Evolutionary conservation across 1,140 invertebrate species (phyloP).

Genomic region (Mya arenaria): DNA sequence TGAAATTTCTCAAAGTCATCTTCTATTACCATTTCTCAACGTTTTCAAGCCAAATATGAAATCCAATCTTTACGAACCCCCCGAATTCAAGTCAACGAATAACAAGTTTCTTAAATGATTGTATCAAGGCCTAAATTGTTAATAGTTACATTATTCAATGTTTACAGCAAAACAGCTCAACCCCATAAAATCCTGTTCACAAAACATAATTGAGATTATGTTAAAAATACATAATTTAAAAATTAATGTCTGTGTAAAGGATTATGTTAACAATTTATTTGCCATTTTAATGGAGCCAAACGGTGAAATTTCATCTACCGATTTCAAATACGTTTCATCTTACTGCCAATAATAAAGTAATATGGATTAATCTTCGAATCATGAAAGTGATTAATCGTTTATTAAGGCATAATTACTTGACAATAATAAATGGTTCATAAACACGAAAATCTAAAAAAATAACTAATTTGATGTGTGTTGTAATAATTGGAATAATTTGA

Average conservation of each 20-base stretch:
- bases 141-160: conserved; percentile 28
- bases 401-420: no score
- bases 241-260: conserved; percentile 25
- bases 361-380: conserved; percentile 5
- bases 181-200: not conserved
- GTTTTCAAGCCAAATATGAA: conserved; percentile 10
- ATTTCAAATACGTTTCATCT: conserved; percentile 30
- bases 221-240: conserved; percentile 24
- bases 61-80: conserved; percentile 10
- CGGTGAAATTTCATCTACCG: conserved; percentile 29
- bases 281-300: not conserved
- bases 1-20: not conserved
- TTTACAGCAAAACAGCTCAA: conserved; percentile 34
- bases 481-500: no score
- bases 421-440: no score
- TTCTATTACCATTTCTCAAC: conserved; percentile 19
- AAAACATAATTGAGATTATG: not conserved
- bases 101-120: conserved; percentile 39
- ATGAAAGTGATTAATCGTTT: not conserved
- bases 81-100: not conserved
- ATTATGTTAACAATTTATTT: conserved; percentile 39
- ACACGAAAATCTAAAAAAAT: no score
- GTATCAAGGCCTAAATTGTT: conserved; percentile 25
- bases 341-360: conserved; percentile 17
- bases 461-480: no score